These are phyloP conservation scores for Andrena chrysosceles DNA, from an alignment of 2,888 invertebrate species.

Conservation along the genomic window DNA sequence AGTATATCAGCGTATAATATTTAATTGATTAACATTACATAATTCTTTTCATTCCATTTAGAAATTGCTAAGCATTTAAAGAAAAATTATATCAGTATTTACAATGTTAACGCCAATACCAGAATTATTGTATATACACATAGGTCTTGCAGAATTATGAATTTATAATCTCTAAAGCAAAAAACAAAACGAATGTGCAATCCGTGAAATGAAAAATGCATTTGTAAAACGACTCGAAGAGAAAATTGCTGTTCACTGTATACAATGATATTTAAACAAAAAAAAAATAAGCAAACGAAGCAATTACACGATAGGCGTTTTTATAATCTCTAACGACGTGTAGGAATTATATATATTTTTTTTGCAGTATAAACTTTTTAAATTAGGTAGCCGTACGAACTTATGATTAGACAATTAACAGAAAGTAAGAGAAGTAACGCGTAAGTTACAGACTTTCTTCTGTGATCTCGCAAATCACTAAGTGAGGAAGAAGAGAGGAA, in stretches of 20 bases:
- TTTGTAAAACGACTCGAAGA: conserved; percentile 1
- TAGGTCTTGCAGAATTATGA: background rate
- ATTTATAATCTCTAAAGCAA: background rate
- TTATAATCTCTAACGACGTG: conserved; percentile 10
- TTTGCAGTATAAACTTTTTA: conserved; percentile 21
- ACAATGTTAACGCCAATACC: conserved; percentile 5
- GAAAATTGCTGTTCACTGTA: conserved; percentile 24
- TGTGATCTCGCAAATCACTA: conserved; percentile 38
- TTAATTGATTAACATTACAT: conserved; percentile 9
- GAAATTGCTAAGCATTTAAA: conserved; percentile 6
- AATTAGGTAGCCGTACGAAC: conserved; percentile 20
- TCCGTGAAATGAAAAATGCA: background rate
- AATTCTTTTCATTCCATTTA: conserved; percentile 31
- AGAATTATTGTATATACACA: background rate
- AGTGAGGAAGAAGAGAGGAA: background rate
- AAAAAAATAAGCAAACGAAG: background rate
- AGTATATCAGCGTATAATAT: conserved; percentile 30
- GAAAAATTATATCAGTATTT: conserved; percentile 9
- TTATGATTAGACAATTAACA: background rate
- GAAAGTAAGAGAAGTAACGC: conserved; percentile 1
- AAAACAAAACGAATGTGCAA: conserved; percentile 4
- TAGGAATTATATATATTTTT: conserved; percentile 19
- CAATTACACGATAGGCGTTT: conserved; percentile 17
- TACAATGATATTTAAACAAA: background rate
- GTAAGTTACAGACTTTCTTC: conserved; percentile 29